Conservation (phyloP, 2,888 invertebrate genomes). For the Microchrysa polita region DNA sequence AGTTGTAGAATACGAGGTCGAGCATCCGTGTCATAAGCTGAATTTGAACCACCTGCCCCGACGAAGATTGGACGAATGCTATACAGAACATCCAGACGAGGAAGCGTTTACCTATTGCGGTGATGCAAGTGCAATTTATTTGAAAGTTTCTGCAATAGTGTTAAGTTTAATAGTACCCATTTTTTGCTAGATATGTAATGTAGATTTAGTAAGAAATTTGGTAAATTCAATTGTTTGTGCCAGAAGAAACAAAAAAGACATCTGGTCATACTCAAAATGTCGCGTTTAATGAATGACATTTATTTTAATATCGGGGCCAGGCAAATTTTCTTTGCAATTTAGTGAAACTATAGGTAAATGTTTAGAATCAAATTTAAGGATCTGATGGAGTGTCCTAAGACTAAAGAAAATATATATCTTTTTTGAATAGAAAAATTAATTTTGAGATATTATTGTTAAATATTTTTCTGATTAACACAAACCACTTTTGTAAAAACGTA, state of each 20-base stretch:
- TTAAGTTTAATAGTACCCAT: neutral
- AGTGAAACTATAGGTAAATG: no score
- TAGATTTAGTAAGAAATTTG: neutral
- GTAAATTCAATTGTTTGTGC: neutral
- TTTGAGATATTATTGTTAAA: no score
- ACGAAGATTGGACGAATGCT: slow-evolving; percentile 78
- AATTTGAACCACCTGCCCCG: slow-evolving; percentile 74
- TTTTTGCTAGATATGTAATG: neutral
- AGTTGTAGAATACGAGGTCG: slow-evolving; percentile 66
- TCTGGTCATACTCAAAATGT: neutral
- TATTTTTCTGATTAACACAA: no score
- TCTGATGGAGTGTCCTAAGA: no score
- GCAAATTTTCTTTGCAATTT: no score
- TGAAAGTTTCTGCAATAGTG: slow-evolving; percentile 19
- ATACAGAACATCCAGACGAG: slow-evolving; percentile 75
- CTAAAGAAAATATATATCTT: no score
- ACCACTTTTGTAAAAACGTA: no score
- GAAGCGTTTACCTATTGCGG: slow-evolving; percentile 61
- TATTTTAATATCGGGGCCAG: no score
- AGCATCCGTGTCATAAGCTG: slow-evolving; percentile 80
- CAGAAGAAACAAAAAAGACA: neutral
- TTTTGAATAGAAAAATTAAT: no score
- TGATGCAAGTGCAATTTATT: slow-evolving; percentile 55
- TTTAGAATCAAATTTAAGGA: no score
- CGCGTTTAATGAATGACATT: no score